Evolutionary conservation across 2,113 vertebrate genomes (phyloP).

Genomic region (Campylomormyrus tamandua): DNA sequence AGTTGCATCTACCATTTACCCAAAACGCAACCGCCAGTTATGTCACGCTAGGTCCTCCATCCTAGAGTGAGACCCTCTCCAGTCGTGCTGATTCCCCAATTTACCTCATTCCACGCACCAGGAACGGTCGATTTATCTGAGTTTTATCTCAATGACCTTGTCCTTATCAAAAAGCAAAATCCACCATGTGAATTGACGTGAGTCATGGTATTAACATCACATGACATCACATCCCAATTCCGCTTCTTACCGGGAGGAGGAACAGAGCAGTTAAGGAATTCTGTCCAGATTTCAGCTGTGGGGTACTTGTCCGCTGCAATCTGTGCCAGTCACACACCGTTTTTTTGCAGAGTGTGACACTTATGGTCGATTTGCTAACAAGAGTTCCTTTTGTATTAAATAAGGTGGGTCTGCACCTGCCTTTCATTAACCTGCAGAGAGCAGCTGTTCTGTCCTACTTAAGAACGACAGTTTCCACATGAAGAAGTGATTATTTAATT

Average conservation of each 20-base stretch:
- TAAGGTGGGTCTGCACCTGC: neutral
- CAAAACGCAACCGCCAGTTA: neutral
- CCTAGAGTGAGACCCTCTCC: neutral
- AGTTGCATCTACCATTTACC: neutral
- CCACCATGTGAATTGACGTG: neutral
- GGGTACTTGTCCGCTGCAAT: neutral
- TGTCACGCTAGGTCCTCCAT: neutral
- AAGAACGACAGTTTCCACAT: neutral
- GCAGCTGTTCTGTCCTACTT: neutral
- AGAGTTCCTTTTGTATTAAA: neutral
- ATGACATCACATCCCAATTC: neutral
- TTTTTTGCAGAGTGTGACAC: neutral
- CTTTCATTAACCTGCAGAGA: neutral
- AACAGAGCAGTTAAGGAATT: neutral
- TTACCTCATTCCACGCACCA: neutral
- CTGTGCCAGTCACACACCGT: neutral
- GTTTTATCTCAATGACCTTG: neutral
- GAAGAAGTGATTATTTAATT: neutral
- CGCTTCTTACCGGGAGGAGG: neutral
- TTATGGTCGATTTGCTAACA: neutral
- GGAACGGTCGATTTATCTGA: neutral
- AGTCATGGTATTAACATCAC: neutral
- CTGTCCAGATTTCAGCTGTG: neutral
- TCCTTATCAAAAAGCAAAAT: neutral
- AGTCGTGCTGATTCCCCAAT: neutral